Percentiles rank a stretch among this genome's conserved stretches.
These are phyloP conservation scores for Megaustenia siamemsis DNA, from an alignment of 2,888 invertebrate genomes.

Conservation along the genomic window DNA sequence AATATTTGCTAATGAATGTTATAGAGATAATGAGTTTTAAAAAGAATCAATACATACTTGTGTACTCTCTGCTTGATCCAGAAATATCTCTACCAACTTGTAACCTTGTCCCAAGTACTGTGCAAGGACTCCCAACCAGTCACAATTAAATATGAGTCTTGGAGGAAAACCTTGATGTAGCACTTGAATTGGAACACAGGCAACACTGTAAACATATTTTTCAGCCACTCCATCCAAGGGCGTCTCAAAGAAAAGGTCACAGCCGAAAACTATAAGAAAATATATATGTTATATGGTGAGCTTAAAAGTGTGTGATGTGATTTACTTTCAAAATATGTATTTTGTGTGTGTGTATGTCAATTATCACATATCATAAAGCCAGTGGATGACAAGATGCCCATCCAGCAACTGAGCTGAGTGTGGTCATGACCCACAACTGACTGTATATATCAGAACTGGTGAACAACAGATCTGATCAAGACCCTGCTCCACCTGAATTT, in stretches of 20 bases:
- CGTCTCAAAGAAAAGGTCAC: slow-evolving; percentile 76
- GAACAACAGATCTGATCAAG: too few relatives aligned
- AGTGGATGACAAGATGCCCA: too few relatives aligned
- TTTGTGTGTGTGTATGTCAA: too few relatives aligned
- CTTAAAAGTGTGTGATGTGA: too few relatives aligned
- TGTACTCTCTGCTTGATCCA: slow-evolving; percentile 61
- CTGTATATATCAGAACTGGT: too few relatives aligned
- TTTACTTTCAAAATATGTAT: too few relatives aligned
- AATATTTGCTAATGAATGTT: too few relatives aligned
- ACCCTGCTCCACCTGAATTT: too few relatives aligned
- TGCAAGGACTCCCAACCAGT: slow-evolving; percentile 71
- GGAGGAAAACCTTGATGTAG: slow-evolving; percentile 12
- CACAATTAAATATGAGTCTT: slow-evolving; percentile 57
- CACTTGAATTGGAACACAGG: slow-evolving; percentile 63
- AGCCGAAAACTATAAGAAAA: slow-evolving; percentile 68
- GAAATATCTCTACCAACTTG: slow-evolving; percentile 75
- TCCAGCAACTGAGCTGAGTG: too few relatives aligned
- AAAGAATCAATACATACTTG: slow-evolving; percentile 46
- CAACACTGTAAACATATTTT: slow-evolving; percentile 70
- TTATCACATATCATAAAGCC: too few relatives aligned
- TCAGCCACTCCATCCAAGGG: slow-evolving; percentile 63
- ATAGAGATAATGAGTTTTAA: too few relatives aligned
- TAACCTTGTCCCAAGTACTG: slow-evolving; percentile 72
- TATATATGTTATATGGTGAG: neutral
- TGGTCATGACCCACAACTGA: too few relatives aligned